Evolutionary conservation across 2,113 vertebrate genomes (phyloP).

Genomic region (Prolemur simus): DNA sequence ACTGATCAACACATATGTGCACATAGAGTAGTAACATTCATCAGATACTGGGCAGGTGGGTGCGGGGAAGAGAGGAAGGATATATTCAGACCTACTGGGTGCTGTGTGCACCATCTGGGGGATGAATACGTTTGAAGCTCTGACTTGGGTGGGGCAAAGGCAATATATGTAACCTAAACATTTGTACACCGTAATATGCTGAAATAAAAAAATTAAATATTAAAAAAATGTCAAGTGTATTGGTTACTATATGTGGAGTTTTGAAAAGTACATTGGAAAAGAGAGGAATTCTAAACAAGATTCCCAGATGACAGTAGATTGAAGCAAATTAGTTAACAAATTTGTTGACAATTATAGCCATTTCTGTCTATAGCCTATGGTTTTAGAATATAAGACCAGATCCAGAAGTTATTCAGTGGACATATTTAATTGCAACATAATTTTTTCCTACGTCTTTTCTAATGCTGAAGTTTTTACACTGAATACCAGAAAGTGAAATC

Average conservation of each 20-base stretch:
- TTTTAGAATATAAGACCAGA: not conserved
- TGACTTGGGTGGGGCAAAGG: too few species aligned
- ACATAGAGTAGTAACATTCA: too few species aligned
- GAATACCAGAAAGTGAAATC: not conserved
- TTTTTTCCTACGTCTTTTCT: not conserved
- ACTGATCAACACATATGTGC: too few species aligned
- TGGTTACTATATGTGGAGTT: not conserved
- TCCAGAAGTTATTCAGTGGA: not conserved
- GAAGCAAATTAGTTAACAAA: not conserved
- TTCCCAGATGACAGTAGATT: not conserved
- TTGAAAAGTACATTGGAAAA: conserved; percentile 15
- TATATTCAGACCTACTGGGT: too few species aligned
- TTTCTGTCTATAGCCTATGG: not conserved
- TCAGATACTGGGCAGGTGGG: too few species aligned
- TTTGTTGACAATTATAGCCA: not conserved
- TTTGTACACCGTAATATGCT: too few species aligned
- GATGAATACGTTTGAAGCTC: too few species aligned
- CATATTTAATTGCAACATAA: not conserved
- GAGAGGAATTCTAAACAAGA: not conserved
- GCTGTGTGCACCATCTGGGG: too few species aligned
- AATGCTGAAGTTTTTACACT: not conserved
- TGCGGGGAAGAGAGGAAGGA: too few species aligned
- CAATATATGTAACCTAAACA: too few species aligned
- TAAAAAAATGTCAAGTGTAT: not conserved
- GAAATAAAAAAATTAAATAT: too few species aligned